These are phyloP conservation scores for Fabriciana adippe DNA, from an alignment of 2,888 invertebrate species.

Conservation along the genomic window DNA sequence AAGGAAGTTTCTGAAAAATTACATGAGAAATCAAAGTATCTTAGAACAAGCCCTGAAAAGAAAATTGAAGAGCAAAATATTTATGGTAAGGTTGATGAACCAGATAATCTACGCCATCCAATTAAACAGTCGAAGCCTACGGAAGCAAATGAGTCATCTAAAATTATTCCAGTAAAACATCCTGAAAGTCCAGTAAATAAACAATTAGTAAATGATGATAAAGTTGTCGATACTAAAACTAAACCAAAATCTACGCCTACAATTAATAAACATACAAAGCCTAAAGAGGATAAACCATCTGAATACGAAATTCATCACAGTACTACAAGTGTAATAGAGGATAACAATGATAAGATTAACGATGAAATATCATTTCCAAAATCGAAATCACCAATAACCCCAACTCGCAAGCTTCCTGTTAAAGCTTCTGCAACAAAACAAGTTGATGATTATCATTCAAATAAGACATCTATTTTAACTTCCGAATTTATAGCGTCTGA, in stretches of 20 bases:
- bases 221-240: not conserved
- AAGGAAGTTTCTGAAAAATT: slow-evolving; percentile 1
- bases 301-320: slow-evolving; percentile 22
- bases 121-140: not conserved
- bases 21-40: not conserved
- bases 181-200: not conserved
- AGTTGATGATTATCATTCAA: slow-evolving; percentile 25
- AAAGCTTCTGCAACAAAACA: slow-evolving; percentile 37
- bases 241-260: not conserved
- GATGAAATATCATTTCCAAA: slow-evolving; percentile 26
- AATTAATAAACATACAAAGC: slow-evolving; percentile 8
- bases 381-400: slow-evolving; percentile 28
- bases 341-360: slow-evolving; percentile 28
- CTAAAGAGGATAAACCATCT: not conserved
- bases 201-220: not conserved
- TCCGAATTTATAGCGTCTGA: slow-evolving; percentile 61
- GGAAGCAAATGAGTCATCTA: not conserved
- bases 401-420: slow-evolving; percentile 39
- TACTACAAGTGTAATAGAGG: slow-evolving; percentile 25
- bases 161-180: not conserved
- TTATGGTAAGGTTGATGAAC: not conserved
- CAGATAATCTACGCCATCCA: not conserved
- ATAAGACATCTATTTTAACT: slow-evolving; percentile 20
- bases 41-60: slow-evolving; percentile 36
- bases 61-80: slow-evolving; percentile 9